A percentile compares a stretch with the other conserved stretches of the same genome.
Conservation (phyloP, 2,797 vertebrate genomes). For the Antrozous pallidus region DNA sequence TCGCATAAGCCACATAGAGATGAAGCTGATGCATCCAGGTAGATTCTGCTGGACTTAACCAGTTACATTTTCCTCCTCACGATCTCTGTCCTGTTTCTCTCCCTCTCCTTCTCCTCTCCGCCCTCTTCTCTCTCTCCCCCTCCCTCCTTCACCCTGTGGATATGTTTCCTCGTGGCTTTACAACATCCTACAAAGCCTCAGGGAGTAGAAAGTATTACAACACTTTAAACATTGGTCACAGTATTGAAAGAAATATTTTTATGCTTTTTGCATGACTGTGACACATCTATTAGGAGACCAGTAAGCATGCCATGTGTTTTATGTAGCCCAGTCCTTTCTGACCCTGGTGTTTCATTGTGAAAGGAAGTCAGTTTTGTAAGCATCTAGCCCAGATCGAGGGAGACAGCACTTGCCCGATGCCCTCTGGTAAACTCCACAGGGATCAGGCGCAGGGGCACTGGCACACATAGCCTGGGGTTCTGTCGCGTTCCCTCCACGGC, state of each 20-base stretch:
- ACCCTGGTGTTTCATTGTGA: not conserved
- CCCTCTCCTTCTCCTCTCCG: not conserved
- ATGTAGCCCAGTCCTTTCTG: not conserved
- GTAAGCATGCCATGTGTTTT: not conserved
- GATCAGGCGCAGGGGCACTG: not conserved
- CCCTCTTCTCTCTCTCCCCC: no score
- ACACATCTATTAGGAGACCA: not conserved
- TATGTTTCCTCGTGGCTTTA: not conserved
- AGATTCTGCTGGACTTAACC: not conserved
- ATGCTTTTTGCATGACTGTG: not conserved
- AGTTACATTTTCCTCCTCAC: not conserved
- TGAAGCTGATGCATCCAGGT: not conserved
- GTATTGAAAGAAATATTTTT: constrained; percentile 28
- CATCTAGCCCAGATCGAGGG: not conserved
- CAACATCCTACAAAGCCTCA: not conserved
- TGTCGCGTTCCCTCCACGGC: not conserved
- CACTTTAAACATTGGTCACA: not conserved
- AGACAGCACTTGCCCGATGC: not conserved
- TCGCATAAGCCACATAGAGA: not conserved
- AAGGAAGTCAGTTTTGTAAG: not conserved
- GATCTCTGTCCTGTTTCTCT: not conserved
- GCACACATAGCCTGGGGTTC: not conserved
- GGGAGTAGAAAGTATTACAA: not conserved
- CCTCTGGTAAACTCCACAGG: not conserved
- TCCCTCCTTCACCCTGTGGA: no score